Conservation (phyloP, 2,113 vertebrate genomes). For the Trichechus manatus region DNA sequence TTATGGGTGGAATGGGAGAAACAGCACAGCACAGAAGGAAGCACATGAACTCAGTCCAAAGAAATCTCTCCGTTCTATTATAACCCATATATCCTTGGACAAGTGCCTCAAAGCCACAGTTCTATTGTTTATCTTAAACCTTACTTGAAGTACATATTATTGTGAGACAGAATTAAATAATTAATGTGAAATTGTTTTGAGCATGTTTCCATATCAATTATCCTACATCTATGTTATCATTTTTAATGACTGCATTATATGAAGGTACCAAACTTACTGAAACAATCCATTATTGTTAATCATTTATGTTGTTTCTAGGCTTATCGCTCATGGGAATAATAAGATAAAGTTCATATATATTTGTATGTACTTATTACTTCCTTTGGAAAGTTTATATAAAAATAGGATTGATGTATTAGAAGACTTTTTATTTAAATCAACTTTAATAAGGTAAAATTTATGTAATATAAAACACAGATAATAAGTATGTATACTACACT, state of each 20-base stretch:
- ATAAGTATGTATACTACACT: not conserved
- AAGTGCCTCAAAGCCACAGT: not conserved
- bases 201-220: not conserved
- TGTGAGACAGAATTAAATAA: slow-evolving; percentile 28
- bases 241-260: slow-evolving; percentile 23
- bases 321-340: not conserved
- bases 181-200: not conserved
- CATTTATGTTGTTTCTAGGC: not conserved
- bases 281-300: slow-evolving; percentile 30
- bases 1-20: not conserved
- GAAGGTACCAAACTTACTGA: not conserved
- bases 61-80: not conserved
- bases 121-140: not conserved
- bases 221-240: not conserved
- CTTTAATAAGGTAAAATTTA: not conserved
- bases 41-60: not conserved
- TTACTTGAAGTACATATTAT: slow-evolving; percentile 11
- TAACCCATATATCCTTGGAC: not conserved
- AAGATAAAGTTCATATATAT: not conserved
- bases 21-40: not conserved
- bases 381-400: not conserved
- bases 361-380: not conserved
- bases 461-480: not conserved
- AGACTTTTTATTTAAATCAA: not conserved
- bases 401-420: not conserved